phyloP scores from a whole-genome alignment of 2,113 vertebrate species.

The Eulemur rufifrons region DNA sequence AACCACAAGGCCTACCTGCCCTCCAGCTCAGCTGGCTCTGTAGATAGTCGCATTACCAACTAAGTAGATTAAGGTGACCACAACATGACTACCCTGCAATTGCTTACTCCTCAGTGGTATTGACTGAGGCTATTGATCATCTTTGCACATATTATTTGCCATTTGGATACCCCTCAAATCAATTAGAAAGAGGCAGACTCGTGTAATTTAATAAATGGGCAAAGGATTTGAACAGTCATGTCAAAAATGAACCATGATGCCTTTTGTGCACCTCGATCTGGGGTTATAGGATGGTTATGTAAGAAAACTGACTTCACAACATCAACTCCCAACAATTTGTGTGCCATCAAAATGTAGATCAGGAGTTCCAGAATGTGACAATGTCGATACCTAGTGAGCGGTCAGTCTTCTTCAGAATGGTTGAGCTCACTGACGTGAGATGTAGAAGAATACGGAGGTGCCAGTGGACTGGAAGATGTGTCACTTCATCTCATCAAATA shows the following conservation, averaged over 20 bases:
- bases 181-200: not conserved
- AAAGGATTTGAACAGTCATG: not conserved
- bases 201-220: not conserved
- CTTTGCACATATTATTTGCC: not conserved
- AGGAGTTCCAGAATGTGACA: not conserved
- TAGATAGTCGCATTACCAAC: not conserved
- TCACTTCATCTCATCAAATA: not conserved
- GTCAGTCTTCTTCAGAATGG: not conserved
- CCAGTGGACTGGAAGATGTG: not conserved
- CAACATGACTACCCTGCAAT: not conserved
- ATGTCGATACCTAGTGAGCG: fast-evolving
- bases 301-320: not conserved
- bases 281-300: not conserved
- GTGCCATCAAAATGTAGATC: not conserved
- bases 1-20: not conserved
- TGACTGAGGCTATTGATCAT: not conserved
- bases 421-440: not conserved
- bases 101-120: not conserved
- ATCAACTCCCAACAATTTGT: not conserved
- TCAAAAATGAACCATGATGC: not conserved
- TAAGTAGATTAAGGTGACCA: not conserved
- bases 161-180: not conserved
- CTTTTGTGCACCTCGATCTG: not conserved
- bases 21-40: not conserved
- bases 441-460: not conserved